Percentiles rank a stretch among this genome's conserved stretches.
Conservation (phyloP, 2,113 vertebrate genomes). For the Etia nguti region DNA sequence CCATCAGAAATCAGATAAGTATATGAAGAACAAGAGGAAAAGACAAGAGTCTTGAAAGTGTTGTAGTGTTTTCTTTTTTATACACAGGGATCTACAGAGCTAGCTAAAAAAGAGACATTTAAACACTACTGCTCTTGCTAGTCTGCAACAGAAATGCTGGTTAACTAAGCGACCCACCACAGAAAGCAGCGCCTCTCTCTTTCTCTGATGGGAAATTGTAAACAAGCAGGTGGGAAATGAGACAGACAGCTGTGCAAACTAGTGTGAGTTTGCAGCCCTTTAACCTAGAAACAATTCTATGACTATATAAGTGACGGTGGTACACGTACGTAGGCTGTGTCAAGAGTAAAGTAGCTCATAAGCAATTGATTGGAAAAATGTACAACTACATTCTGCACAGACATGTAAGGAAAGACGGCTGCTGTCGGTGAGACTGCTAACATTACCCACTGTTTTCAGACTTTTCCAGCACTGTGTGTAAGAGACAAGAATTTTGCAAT, state of each 20-base stretch:
- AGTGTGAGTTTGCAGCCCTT: neutral
- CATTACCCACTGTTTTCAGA: neutral
- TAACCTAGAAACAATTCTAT: neutral
- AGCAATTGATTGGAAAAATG: neutral
- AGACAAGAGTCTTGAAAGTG: neutral
- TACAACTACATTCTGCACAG: neutral
- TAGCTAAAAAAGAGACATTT: neutral
- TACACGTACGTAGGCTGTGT: neutral
- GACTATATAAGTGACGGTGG: too few species aligned
- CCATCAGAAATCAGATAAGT: constrained; percentile 16
- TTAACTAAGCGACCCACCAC: neutral
- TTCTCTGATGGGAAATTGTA: neutral
- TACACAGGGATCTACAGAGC: neutral
- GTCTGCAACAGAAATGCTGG: neutral
- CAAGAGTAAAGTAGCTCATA: neutral
- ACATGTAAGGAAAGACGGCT: neutral
- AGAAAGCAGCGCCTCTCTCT: neutral
- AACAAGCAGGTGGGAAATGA: neutral
- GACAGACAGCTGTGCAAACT: neutral
- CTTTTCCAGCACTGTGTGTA: neutral
- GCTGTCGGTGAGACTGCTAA: neutral
- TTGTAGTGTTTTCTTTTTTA: neutral
- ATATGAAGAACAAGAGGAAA: constrained; percentile 5
- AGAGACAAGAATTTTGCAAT: neutral
- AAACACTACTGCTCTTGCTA: neutral